A percentile compares a stretch with the other conserved stretches of the same genome.
Conservation (phyloP, 2,797 vertebrate genomes). For the Potorous gilbertii region DNA sequence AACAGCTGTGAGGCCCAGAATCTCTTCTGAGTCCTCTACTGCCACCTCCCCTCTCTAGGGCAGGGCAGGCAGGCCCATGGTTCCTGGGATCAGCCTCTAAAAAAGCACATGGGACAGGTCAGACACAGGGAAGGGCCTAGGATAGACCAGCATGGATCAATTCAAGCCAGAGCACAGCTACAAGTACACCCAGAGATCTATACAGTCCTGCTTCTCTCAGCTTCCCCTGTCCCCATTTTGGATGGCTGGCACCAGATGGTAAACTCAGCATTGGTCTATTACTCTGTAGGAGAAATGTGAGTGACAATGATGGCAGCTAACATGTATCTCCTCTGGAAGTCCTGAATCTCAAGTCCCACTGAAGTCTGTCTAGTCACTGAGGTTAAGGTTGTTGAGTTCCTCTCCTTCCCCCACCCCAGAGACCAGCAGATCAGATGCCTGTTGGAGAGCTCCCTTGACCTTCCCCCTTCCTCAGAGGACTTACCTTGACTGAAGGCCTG, state of each 20-base stretch:
- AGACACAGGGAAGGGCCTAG: background rate
- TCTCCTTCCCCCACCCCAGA: background rate
- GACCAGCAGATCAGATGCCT: background rate
- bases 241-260: background rate
- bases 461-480: background rate
- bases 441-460: background rate
- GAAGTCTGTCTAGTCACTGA: background rate
- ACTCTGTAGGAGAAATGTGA: background rate
- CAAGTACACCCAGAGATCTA: background rate
- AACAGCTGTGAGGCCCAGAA: background rate
- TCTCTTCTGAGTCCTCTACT: background rate
- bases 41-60: background rate
- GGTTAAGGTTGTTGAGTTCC: background rate
- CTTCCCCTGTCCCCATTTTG: background rate
- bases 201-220: background rate
- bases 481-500: constrained; percentile 90
- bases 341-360: background rate
- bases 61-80: background rate
- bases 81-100: background rate
- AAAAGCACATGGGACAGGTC: background rate
- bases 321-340: background rate
- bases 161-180: background rate
- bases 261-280: too few species aligned
- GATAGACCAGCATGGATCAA: background rate
- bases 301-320: background rate